Evolutionary conservation across 2,797 vertebrate genomes (phyloP), one percentile per base, ranked within the genome.

Genomic region (Gadopsis bispinosus): DNA sequence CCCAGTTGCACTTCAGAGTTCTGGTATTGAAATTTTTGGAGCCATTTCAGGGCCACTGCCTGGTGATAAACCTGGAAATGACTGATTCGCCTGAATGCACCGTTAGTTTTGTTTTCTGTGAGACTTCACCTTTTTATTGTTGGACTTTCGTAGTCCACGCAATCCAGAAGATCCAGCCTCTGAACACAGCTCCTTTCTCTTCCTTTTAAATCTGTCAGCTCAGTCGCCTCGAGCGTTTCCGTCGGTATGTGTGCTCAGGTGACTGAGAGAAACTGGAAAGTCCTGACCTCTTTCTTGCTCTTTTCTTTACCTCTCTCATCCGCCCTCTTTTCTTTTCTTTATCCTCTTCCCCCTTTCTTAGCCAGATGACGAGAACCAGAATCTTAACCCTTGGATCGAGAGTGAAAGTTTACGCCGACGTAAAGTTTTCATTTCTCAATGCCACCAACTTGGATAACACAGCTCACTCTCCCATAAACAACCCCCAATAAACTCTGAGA

Each of bases 211-310:
- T 51, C 65, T 26, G 1, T 73, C 56, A 56, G 2, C 33, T 20
- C 35, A 1, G 50, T 17, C 1, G 58, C 83, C 79, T 20, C 33
- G 1, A 63, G 86, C 58, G 2, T 50, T 72, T 82, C n/a, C 12
- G 1, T 70, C 3, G n/a, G 55, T 51, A 47, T 75, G 61, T 56
- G 71, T 35, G 22, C 51, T 62, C 79, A 85, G 85, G 83, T 89
- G 86, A 83, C 74, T 37, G 58, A 77, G 62, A 54, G 33, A 10
- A 69, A 80, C 83, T 77, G 75, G 83, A 91, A 91, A 86, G 76
- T 77, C 87, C 84, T 83, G 80, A 85, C 80, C 77, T 77, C 60
- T 5, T 71, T 71, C 58, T 26, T 48, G 55, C 72, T 75, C 74
- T 43, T 39, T 26, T 35, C 62, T 33, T 47, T 50, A 64, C 45